Conservation (phyloP, 2,888 invertebrate species). For the Cantharis nigra region DNA sequence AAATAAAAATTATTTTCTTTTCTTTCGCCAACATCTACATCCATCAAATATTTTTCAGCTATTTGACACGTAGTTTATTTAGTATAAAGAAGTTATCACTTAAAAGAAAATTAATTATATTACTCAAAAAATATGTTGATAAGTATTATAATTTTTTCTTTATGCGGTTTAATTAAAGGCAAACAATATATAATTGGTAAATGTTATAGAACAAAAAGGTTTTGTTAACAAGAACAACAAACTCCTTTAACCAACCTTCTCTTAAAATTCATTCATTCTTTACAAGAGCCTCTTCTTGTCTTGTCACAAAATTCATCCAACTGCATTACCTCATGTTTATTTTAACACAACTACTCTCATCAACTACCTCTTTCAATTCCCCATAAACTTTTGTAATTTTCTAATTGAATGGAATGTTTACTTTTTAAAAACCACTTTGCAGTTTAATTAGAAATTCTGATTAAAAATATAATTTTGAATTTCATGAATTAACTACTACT, state of each 20-base stretch:
- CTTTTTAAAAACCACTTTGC: neutral
- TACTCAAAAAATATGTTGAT: neutral
- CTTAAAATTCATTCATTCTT: neutral
- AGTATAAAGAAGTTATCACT: neutral
- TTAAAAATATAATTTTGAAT: neutral
- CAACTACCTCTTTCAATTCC: neutral
- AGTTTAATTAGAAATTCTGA: neutral
- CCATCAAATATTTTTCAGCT: neutral
- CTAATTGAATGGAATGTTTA: neutral
- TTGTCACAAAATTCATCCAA: neutral
- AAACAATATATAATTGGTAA: neutral
- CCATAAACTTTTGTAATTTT: neutral
- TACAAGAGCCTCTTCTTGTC: neutral
- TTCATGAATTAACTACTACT: neutral
- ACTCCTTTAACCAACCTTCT: neutral
- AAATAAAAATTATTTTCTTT: neutral
- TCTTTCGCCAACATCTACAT: neutral
- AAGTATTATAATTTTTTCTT: neutral
- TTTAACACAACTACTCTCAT: neutral
- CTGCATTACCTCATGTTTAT: neutral
- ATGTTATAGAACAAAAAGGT: neutral
- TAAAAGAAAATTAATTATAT: neutral
- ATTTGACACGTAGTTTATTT: neutral
- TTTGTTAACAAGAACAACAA: neutral
- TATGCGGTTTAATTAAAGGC: neutral